Evolutionary conservation across 2,797 vertebrate species (phyloP), one percentile per base, ranked within the genome.

Genomic region (Schizopygopsis malacanthus): DNA sequence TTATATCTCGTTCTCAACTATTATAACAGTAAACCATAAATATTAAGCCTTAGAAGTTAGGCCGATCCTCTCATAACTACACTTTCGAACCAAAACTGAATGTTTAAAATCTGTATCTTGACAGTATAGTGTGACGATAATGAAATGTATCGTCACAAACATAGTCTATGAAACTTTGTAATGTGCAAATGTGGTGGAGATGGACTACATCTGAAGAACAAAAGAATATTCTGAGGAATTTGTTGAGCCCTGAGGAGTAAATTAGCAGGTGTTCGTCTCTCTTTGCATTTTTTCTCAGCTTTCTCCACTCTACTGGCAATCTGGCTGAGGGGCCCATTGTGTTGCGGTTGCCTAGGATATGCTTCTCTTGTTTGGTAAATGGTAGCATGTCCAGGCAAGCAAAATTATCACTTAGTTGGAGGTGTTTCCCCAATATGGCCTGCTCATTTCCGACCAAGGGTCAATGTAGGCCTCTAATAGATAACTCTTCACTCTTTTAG

Each of bases 371-470:
- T 93, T 94, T 94, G 93, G 87, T 85, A 63, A 89, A 90, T 89
- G 89, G 87, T 89, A 80, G 90, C 94, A 10, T 93, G 94, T 95
- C 87, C 80, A 87, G 91, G 89, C 94, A 94, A 90, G 94, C 88
- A 87, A 89, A 92, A 89, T 70, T 76, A 93, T 91, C 88, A 41
- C 81, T 85, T 88, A 69, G 85, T 89, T 89, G 79, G 87, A 90
- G 83, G 90, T 70, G 85, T 87, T 91, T 85, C 79, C 89, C 86
- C 72, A n/a, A 81, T 71, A 73, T 71, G 76, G 63, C 83, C 73
- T 59, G 47, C 76, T 54, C 76, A 59, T 79, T 79, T 86, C 81
- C 76, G 20, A 67, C 77, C 67, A 80, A 50, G 43, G 77, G 84
- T 85, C 77, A 85, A 8, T 61, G 56, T 61, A 63, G 15, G 52